Evolutionary conservation across 2,113 vertebrate species (phyloP).

Genomic region (Fulica atra): DNA sequence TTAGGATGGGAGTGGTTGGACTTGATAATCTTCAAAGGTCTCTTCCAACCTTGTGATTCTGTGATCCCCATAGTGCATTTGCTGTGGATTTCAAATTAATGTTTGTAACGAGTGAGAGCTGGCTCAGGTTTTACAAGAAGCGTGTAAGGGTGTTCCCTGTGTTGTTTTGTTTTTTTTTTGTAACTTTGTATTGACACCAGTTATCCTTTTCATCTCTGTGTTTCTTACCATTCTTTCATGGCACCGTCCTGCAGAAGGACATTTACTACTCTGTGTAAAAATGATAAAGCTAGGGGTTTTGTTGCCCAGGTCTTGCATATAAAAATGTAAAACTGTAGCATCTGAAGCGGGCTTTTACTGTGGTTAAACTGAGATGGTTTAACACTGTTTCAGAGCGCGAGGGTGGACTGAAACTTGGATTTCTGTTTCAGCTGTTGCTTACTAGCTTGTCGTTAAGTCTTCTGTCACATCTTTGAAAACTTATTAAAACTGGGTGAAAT

Average conservation of each 20-base stretch:
- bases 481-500: neutral
- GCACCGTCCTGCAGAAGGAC: rapidly evolving
- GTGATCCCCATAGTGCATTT: rapidly evolving
- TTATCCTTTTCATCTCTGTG: too few relatives aligned
- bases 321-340: rapidly evolving
- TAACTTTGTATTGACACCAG: rapidly evolving
- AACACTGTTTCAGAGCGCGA: rapidly evolving
- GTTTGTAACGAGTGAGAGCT: rapidly evolving
- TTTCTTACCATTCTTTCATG: neutral
- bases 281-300: neutral
- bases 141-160: rapidly evolving
- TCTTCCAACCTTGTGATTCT: too few relatives aligned
- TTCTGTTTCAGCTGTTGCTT: neutral
- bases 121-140: neutral
- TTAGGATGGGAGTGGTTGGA: too few relatives aligned
- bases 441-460: neutral
- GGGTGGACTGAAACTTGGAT: neutral
- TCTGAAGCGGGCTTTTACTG: neutral
- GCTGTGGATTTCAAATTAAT: neutral
- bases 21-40: too few relatives aligned
- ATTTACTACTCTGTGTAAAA: rapidly evolving
- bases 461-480: neutral
- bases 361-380: neutral
- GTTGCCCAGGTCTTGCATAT: rapidly evolving
- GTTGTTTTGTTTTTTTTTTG: neutral